A percentile compares a stretch with the other conserved stretches of the same genome.
phyloP scores from a whole-genome alignment of 2,888 invertebrate species.

The Encarsia formosa region DNA sequence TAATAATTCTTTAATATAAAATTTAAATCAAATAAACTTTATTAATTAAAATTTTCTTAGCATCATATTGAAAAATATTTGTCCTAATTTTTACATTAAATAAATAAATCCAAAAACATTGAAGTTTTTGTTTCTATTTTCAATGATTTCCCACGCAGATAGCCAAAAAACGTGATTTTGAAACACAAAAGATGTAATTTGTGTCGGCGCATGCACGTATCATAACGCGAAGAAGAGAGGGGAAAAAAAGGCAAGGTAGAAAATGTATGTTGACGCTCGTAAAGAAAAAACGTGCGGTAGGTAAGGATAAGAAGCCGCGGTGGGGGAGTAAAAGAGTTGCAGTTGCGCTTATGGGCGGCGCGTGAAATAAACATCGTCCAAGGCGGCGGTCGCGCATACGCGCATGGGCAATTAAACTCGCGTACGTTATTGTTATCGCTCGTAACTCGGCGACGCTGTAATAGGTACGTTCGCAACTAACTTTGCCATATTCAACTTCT shows the following conservation, averaged over 20 bases:
- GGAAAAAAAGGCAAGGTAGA: conserved; percentile 17
- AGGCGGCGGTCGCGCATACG: conserved; percentile 26
- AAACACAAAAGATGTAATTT: conserved; percentile 23
- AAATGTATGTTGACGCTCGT: conserved; percentile 21
- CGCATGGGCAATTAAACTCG: conserved; percentile 31
- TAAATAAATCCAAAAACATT: too few relatives aligned
- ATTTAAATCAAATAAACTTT: too few relatives aligned
- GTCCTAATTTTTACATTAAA: too few relatives aligned
- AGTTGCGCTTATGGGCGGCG: conserved; percentile 14
- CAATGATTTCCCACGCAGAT: too few relatives aligned
- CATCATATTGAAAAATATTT: too few relatives aligned
- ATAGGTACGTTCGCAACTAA: conserved; percentile 15
- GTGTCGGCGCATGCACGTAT: conserved; percentile 10
- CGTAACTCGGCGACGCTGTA: conserved; percentile 24
- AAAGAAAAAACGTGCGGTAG: conserved; percentile 21
- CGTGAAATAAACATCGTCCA: conserved; percentile 28
- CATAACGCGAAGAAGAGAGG: too few relatives aligned
- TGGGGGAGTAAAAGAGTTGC: conserved; percentile 1
- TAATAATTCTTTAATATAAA: too few relatives aligned
- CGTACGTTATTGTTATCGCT: conserved; percentile 32
- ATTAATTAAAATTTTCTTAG: too few relatives aligned
- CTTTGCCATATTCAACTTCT: too few relatives aligned
- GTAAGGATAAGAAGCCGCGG: not conserved
- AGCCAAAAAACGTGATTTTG: too few relatives aligned
- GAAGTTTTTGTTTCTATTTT: too few relatives aligned